These are phyloP conservation scores for Rafetus swinhoei DNA, from an alignment of 2,113 vertebrate species.

Conservation along the genomic window DNA sequence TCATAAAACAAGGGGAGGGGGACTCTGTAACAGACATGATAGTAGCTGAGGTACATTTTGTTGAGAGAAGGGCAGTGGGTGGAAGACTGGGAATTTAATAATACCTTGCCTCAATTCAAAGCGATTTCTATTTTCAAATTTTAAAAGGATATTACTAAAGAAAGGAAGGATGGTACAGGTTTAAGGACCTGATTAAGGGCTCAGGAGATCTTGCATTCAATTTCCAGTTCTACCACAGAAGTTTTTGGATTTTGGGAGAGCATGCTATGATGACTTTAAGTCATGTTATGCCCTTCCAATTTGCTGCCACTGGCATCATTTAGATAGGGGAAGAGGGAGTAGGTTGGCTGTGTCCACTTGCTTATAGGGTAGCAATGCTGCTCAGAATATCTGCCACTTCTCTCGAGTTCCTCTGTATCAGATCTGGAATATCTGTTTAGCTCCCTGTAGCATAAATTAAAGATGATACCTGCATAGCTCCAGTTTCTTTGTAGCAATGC, in stretches of 20 bases:
- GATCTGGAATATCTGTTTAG: background rate
- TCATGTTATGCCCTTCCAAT: background rate
- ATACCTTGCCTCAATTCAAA: background rate
- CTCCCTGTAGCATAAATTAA: background rate
- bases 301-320: background rate
- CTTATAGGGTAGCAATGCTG: background rate
- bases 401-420: background rate
- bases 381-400: background rate
- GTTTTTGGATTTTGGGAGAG: background rate
- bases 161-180: accelerated
- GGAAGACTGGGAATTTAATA: background rate
- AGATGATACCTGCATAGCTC: background rate
- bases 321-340: background rate
- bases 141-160: background rate
- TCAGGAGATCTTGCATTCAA: background rate
- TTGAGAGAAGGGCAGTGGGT: background rate
- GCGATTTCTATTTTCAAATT: background rate
- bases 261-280: background rate
- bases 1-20: too few relatives aligned
- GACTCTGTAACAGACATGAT: too few relatives aligned
- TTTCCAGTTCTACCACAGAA: background rate
- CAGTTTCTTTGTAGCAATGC: background rate
- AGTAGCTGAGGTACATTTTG: background rate
- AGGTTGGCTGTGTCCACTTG: background rate
- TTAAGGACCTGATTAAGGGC: background rate